phyloP scores from a whole-genome alignment of 2,113 vertebrate species.

The Corythaeola cristata region DNA sequence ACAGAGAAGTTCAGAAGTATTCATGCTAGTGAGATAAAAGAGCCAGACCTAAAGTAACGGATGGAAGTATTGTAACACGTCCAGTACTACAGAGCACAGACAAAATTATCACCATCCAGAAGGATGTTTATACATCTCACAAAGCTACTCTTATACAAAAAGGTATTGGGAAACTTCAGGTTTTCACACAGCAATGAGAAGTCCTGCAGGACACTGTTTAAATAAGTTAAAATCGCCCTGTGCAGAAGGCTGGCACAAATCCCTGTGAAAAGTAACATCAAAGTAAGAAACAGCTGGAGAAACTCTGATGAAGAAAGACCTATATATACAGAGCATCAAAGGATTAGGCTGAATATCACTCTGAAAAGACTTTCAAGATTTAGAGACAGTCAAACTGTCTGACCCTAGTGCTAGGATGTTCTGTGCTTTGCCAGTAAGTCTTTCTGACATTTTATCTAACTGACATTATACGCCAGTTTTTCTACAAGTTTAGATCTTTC shows the following conservation, averaged over 20 bases:
- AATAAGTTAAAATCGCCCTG: background rate
- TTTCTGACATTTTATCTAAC: conserved; percentile 23
- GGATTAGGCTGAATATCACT: conserved; percentile 51
- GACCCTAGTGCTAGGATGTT: conserved; percentile 38
- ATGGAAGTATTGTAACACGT: background rate
- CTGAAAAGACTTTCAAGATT: conserved; percentile 50
- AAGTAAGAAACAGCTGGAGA: conserved; percentile 5
- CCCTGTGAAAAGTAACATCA: conserved; percentile 14
- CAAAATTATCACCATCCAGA: background rate
- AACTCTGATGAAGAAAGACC: background rate
- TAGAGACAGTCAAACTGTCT: conserved; percentile 47
- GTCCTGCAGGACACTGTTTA: background rate
- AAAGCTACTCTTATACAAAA: background rate
- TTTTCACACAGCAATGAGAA: background rate
- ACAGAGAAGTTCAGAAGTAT: background rate
- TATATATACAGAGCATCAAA: conserved; percentile 15
- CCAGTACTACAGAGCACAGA: background rate
- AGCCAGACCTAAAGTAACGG: background rate
- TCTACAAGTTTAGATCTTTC: background rate
- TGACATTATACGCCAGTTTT: background rate
- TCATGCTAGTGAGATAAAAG: background rate
- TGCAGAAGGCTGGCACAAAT: conserved; percentile 34
- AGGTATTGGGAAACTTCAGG: background rate
- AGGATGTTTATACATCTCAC: background rate
- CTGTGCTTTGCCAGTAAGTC: conserved; percentile 28